Evolutionary conservation across 1,140 invertebrate genomes (phyloP), one percentile per base, ranked within the genome.

Genomic region (Oryzaephilus surinamensis): DNA sequence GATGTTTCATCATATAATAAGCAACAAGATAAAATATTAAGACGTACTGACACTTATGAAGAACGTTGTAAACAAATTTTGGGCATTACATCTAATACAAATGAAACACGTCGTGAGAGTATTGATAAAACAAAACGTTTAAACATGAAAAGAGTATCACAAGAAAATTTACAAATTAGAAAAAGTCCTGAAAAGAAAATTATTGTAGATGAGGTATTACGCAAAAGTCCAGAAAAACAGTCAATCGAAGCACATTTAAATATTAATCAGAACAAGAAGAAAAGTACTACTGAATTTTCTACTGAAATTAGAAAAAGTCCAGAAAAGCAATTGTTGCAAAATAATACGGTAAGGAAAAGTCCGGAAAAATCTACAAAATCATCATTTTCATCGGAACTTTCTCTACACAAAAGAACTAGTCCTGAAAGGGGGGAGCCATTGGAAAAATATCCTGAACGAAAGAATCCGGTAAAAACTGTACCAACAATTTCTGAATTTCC

Each of bases 21-120:
- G 12, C 17, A 13, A 14, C 18, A 34, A 34, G 34, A 30, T 8
- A 51, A 46, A 35, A 66, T 65, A 17, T 60, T 72, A 29, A 64
- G 64, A 44, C 66, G 75, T 49, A 71, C 72, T 23, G 75, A 79
- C 57, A 78, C 76, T n/a, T 79, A 77, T 36, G 76, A 78, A 60
- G 75, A 78, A 58, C 63, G 75, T n/a, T 77, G 75, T 47, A 61
- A 71, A 17, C 70, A 77, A 48, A 76, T 79, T 41, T 54, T 79
- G 21, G 76, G 76, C 4, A 74, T 77, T 60, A 64, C 63, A 26
- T 59, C 61, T 18, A 58, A 64, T 30, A 59, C 46, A 14, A 51
- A 40, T n/a, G 43, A 47, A 41, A 51, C 24, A 24, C 49, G 50
- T 35, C 43, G 48, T 19, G 49, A 53, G 10, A 45, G 41, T 34